Evolutionary conservation across 2,797 vertebrate species (phyloP).

Genomic region (Synaphobranchus kaupii): DNA sequence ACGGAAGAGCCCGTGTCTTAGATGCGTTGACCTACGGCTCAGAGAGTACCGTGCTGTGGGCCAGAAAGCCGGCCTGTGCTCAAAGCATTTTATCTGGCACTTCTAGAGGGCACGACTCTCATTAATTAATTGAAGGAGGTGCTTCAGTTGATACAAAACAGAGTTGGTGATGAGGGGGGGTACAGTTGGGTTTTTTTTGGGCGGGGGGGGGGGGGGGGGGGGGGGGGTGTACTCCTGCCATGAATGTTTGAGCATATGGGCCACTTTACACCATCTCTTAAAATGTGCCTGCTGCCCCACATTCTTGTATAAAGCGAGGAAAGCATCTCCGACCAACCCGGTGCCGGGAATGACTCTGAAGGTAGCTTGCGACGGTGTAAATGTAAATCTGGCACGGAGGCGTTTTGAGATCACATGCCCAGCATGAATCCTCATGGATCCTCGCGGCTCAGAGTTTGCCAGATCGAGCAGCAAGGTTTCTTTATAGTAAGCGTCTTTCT

Average conservation of each 20-base stretch:
- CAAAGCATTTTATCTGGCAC: conserved; percentile 5
- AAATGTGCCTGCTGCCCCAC: neutral
- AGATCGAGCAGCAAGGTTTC: neutral
- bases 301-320: neutral
- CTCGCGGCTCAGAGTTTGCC: neutral
- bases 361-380: neutral
- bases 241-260: neutral
- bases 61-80: neutral
- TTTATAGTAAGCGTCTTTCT: neutral
- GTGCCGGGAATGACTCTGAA: neutral
- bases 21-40: neutral
- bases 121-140: conserved; percentile 13
- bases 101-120: neutral
- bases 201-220: neutral
- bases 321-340: neutral
- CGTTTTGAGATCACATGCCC: neutral
- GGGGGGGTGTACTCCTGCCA: neutral
- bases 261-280: neutral
- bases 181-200: neutral
- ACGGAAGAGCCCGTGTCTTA: neutral
- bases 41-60: neutral
- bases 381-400: neutral
- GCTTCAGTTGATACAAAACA: neutral
- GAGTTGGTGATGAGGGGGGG: neutral
- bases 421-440: neutral